These are phyloP conservation scores for Aphaenogaster floridana DNA, from an alignment of 1,140 invertebrate genomes.

Conservation along the genomic window DNA sequence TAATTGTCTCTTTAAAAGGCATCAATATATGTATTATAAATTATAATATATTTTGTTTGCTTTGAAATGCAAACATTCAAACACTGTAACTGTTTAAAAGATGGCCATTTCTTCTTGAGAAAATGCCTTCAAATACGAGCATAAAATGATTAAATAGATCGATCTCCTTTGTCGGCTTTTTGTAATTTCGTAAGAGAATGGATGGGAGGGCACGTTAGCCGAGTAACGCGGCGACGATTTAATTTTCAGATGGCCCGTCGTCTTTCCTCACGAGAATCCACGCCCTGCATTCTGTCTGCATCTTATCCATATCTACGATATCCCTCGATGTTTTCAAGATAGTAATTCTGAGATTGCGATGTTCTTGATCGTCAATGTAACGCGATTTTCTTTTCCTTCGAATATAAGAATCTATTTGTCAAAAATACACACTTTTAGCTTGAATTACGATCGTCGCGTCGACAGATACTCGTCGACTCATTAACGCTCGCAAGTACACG, in stretches of 20 bases:
- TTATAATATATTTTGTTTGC: too few species aligned
- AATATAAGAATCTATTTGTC: background rate
- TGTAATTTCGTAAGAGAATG: background rate
- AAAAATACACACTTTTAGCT: background rate
- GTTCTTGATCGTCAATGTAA: background rate
- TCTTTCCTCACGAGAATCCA: background rate
- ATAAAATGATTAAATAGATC: slow-evolving; percentile 1
- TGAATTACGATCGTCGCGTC: background rate
- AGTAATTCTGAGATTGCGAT: background rate
- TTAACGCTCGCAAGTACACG: background rate
- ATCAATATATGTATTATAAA: too few species aligned
- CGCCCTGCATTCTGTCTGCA: background rate
- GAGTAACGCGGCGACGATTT: background rate
- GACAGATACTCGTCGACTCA: background rate
- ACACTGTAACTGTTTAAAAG: background rate
- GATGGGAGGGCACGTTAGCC: background rate
- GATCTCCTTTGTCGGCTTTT: background rate
- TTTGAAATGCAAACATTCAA: background rate
- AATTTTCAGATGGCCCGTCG: slow-evolving; percentile 3
- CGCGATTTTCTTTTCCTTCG: background rate
- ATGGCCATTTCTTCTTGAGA: background rate
- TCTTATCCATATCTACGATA: background rate
- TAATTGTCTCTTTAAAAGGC: too few species aligned
- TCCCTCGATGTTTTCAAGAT: background rate
- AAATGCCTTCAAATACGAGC: background rate